Percentiles rank a stretch among this genome's conserved stretches.
Conservation (phyloP, 1,140 invertebrate genomes). For the Schlechtendalia chinensis region DNA sequence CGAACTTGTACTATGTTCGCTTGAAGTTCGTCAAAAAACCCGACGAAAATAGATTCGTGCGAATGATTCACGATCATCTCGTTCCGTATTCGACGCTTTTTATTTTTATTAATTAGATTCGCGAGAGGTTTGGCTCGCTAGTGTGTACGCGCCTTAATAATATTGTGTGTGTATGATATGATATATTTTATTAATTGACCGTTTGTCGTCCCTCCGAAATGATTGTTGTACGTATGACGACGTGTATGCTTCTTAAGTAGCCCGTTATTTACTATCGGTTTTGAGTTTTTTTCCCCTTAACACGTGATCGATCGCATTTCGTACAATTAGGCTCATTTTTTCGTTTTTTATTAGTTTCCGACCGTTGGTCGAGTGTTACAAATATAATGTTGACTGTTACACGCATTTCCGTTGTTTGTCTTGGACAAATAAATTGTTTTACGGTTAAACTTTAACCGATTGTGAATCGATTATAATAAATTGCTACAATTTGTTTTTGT, state of each 20-base stretch:
- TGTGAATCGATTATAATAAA: too few species aligned
- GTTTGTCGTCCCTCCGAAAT: constrained; percentile 7
- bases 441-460: neutral
- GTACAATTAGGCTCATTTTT: neutral
- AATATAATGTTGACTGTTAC: neutral
- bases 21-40: too few species aligned
- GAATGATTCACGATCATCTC: too few species aligned
- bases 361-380: neutral
- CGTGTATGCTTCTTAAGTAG: neutral
- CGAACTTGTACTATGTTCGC: too few species aligned
- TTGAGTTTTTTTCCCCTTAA: neutral
- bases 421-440: neutral
- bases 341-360: neutral
- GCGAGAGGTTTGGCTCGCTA: too few species aligned
- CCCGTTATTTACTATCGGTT: neutral
- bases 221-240: neutral
- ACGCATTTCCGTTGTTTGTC: neutral
- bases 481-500: too few species aligned
- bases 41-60: too few species aligned
- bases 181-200: constrained; percentile 2
- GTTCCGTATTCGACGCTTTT: too few species aligned
- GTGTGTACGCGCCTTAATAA: too few species aligned
- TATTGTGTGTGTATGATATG: neutral
- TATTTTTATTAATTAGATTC: too few species aligned
- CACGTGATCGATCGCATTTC: neutral